Base-by-base conservation (phyloP, 30 jellyfish, hydroid and myxozoan genomes). In the Aurelia aurita complex sp. Pacific region DNA sequence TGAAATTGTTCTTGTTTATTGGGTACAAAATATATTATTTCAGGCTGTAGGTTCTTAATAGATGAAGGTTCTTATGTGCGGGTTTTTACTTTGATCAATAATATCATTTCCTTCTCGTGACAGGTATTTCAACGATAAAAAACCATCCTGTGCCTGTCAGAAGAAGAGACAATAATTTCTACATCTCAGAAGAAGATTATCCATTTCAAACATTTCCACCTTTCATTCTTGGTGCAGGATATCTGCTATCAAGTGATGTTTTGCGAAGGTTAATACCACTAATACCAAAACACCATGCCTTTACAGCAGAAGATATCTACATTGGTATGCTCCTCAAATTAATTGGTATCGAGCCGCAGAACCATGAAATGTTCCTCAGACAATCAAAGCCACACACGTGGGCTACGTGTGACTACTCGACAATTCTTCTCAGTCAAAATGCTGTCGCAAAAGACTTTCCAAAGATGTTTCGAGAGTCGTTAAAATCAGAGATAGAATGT, bases 241-340 rank as follows among this genome's bases (percentile, higher is more conserved):
- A 34, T 46, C n/a, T 82, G 66, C 4, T 82, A 4, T 82, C 91
- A 36, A 15, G 18, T 5, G 91, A 82, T 60, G 91, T 82, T 32
- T 72, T 82, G 16, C 73, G 51, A 19, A 46, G 23, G 5, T 42
- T 82, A 9, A 53, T 82, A 3, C 76, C 80, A 17, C 74, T 72
- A 9, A 29, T 71, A 9, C 84, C 80, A 13, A 69, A 18, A 4
- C 55, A 23, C 51, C 85, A 54, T 60, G 91, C 91, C 11, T 82
- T 82, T 59, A 8, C 80, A 15, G 73, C 81, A 3, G 85, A 63
- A 42, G 91, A 82, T 40, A 85, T 85, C 1, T 82, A 82, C 73
- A 35, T 82, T 55, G 91, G 71, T 9, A 68, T 71, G 77, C 80
- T 82, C 7, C 55, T 62, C 59, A 43, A 71, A 52, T 4, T 23